phyloP scores from a whole-genome alignment of 64 coral and sea anemone species.

The Porites lutea region DNA sequence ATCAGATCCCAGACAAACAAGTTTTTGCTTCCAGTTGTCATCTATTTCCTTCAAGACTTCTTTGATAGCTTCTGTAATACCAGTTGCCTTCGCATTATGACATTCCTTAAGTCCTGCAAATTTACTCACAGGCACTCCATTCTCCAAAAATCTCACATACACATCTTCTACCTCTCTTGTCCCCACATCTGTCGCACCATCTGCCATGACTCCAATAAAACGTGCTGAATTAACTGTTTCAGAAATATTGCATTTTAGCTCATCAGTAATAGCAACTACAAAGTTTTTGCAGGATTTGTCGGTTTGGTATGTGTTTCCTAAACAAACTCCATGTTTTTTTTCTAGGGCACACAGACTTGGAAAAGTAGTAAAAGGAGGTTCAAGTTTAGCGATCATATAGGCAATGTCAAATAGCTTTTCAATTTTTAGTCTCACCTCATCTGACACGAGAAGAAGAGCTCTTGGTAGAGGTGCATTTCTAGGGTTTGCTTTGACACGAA shows the following conservation, averaged over 20 bases:
- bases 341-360: constrained; percentile 14
- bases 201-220: constrained; percentile 42
- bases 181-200: constrained; percentile 43
- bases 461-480: constrained; percentile 36
- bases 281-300: constrained; percentile 59
- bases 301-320: constrained; percentile 37
- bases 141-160: constrained; percentile 38
- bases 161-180: constrained; percentile 54
- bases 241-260: constrained; percentile 19
- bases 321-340: constrained; percentile 10
- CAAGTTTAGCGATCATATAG: constrained; percentile 36
- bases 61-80: constrained; percentile 31
- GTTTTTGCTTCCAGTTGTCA: constrained; percentile 47
- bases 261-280: not conserved
- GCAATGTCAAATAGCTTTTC: constrained; percentile 56
- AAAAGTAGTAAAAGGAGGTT: constrained; percentile 28
- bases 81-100: constrained; percentile 19
- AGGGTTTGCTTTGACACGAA: not conserved
- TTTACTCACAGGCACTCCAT: constrained; percentile 21
- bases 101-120: constrained; percentile 49
- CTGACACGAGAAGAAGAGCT: not conserved
- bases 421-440: constrained; percentile 36
- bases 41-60: not conserved
- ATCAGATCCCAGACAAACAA: constrained; percentile 49
- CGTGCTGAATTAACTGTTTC: not conserved